Conservation (phyloP, 92 coral and sea anemone species). For the Ricordea florida region DNA sequence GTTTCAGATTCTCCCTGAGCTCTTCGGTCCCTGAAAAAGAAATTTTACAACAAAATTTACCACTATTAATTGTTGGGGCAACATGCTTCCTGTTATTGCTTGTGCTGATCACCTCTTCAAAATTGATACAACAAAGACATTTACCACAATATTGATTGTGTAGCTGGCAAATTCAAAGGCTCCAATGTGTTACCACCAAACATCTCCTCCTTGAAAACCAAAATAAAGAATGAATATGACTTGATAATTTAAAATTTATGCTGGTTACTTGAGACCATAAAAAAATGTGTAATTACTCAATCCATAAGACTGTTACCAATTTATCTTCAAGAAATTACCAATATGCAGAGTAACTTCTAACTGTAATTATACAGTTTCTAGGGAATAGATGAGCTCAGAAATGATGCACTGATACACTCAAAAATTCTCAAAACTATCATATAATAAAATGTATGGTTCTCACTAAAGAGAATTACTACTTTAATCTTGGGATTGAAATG, state of each 20-base stretch:
- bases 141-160: constrained; percentile 83
- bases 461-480: neutral
- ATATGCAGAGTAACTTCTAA: too few species aligned
- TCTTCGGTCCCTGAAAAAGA: constrained; percentile 74
- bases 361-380: too few species aligned
- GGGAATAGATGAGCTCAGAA: too few species aligned
- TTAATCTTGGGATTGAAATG: neutral
- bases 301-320: neutral
- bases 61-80: neutral
- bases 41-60: neutral
- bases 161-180: constrained; percentile 86
- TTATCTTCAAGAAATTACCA: too few species aligned
- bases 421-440: neutral
- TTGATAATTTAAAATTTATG: too few species aligned
- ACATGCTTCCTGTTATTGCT: neutral
- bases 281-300: neutral
- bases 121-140: too few species aligned
- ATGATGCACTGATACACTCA: neutral
- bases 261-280: too few species aligned
- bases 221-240: neutral
- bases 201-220: constrained; percentile 42
- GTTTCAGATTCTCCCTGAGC: constrained; percentile 77
- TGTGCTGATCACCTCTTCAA: too few species aligned
- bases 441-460: neutral
- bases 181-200: constrained; percentile 60